Conservation (phyloP, 2,113 vertebrate species). For the Protomyctophum bolini region DNA sequence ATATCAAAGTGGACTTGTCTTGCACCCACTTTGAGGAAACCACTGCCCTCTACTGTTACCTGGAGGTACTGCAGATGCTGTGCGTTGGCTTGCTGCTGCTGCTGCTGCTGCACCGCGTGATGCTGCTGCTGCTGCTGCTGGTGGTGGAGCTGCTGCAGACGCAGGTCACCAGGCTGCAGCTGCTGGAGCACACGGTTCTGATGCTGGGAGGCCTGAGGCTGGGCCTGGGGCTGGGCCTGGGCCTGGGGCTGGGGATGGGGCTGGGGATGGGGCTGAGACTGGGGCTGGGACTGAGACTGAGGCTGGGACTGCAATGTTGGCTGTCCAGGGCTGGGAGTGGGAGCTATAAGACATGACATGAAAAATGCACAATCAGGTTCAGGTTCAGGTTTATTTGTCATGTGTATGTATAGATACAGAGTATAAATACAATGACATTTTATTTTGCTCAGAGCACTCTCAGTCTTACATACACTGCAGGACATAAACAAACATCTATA, state of each 20-base stretch:
- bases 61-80: constrained; percentile 85
- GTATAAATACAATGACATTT: too few relatives aligned
- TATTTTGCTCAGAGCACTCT: too few relatives aligned
- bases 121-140: constrained; percentile 78
- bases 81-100: constrained; percentile 87
- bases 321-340: constrained; percentile 73
- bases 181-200: constrained; percentile 93
- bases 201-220: constrained; percentile 76
- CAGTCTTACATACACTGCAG: too few relatives aligned
- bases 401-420: too few relatives aligned
- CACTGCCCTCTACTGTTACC: constrained; percentile 55
- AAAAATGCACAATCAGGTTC: background rate
- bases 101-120: constrained; percentile 81
- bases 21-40: too few relatives aligned
- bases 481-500: too few relatives aligned
- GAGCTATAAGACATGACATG: constrained; percentile 61
- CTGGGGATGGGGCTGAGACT: constrained; percentile 54
- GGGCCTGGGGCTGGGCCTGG: constrained; percentile 51
- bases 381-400: too few relatives aligned
- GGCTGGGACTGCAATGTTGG: constrained; percentile 54
- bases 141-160: constrained; percentile 89
- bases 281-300: constrained; percentile 70
- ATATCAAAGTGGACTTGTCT: too few relatives aligned
- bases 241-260: constrained; percentile 44
- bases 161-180: constrained; percentile 93